A percentile compares a stretch with the other conserved stretches of the same genome.
phyloP scores from a whole-genome alignment of 2,888 invertebrate species.

The Erannis defoliaria region DNA sequence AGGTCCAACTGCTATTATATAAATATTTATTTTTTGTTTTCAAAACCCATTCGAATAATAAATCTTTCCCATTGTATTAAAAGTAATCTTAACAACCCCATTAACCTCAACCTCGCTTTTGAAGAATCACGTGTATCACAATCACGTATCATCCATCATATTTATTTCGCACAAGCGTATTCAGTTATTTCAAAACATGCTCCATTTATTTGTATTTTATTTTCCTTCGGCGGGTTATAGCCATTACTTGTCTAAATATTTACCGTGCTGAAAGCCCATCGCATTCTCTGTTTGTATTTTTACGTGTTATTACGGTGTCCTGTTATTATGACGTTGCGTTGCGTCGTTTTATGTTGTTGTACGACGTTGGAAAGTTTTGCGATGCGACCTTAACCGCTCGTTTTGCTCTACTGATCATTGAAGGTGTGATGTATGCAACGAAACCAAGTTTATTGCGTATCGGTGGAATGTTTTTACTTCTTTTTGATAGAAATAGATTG shows the following conservation, averaged over 20 bases:
- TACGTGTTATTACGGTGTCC: constrained; percentile 54
- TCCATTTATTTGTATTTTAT: constrained; percentile 62
- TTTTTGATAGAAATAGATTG: constrained; percentile 12
- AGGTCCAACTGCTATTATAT: no score
- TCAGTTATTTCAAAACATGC: constrained; percentile 59
- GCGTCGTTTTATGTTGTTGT: constrained; percentile 44
- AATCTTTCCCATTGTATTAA: neutral
- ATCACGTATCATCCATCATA: constrained; percentile 41
- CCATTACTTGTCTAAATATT: constrained; percentile 76
- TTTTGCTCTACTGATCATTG: constrained; percentile 28
- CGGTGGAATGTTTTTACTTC: constrained; percentile 4
- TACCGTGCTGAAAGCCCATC: constrained; percentile 65
- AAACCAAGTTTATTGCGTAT: constrained; percentile 22
- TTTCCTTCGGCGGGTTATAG: constrained; percentile 56
- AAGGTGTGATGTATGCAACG: constrained; percentile 30
- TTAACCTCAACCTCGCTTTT: constrained; percentile 20
- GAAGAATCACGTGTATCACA: constrained; percentile 21
- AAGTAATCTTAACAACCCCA: constrained; percentile 12
- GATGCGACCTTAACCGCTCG: constrained; percentile 22
- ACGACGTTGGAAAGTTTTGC: constrained; percentile 28
- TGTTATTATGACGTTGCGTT: constrained; percentile 48
- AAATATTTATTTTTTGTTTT: no score
- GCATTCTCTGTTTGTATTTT: constrained; percentile 58
- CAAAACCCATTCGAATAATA: neutral
- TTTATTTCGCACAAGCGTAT: constrained; percentile 47